A percentile compares a stretch with the other conserved stretches of the same genome.
These are phyloP conservation scores for Drosophila rubida DNA, from an alignment of 2,888 invertebrate genomes.

Conservation along the genomic window DNA sequence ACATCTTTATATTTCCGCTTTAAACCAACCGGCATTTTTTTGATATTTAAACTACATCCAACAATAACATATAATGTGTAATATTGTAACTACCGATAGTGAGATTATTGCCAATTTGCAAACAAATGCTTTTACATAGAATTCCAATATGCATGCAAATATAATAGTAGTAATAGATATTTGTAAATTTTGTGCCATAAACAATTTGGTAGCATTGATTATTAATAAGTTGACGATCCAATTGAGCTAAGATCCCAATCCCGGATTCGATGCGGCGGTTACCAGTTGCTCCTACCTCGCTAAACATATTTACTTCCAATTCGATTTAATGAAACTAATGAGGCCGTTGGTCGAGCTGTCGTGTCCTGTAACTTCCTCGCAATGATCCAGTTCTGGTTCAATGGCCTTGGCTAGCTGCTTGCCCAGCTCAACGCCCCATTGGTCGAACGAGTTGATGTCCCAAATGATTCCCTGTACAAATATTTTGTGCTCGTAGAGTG, in stretches of 20 bases:
- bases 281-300: neutral
- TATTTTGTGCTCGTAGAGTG: constrained; percentile 99
- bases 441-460: constrained; percentile 99
- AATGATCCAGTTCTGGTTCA: constrained; percentile 94
- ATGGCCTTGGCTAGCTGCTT: constrained; percentile 99
- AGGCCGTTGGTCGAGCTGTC: constrained; percentile 98
- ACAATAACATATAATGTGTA: constrained; percentile 64
- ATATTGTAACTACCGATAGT: constrained; percentile 54
- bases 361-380: constrained; percentile 89
- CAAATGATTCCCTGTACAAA: constrained; percentile 99
- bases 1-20: constrained; percentile 61
- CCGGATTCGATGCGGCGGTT: neutral
- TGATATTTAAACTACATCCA: constrained; percentile 63
- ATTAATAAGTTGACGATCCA: constrained; percentile 34
- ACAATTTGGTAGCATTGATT: constrained; percentile 32
- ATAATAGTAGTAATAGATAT: constrained; percentile 34
- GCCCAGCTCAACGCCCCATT: constrained; percentile 99
- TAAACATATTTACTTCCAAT: constrained; percentile 83
- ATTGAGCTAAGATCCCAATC: constrained; percentile 22
- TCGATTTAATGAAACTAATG: constrained; percentile 95
- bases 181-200: constrained; percentile 53
- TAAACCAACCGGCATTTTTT: constrained; percentile 23
- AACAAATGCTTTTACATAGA: constrained; percentile 48
- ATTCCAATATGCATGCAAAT: constrained; percentile 58
- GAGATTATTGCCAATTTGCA: constrained; percentile 52